Percentiles rank a stretch among this genome's conserved stretches.
These are phyloP conservation scores for Hypercompe scribonia DNA, from an alignment of 2,888 invertebrate genomes.

Conservation along the genomic window DNA sequence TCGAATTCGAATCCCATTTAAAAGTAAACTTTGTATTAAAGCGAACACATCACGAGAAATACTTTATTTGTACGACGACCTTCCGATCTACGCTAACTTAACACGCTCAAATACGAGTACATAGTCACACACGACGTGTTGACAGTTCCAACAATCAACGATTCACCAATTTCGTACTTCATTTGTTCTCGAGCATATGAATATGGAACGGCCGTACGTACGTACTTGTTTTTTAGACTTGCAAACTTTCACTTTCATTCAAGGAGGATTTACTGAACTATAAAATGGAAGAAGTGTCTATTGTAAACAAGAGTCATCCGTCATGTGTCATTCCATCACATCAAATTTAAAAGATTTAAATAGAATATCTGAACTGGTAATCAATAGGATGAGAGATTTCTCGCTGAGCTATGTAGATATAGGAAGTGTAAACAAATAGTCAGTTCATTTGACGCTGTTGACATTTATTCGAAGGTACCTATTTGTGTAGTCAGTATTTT, in stretches of 20 bases:
- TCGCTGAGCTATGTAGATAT: background rate
- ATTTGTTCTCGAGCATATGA: slow-evolving; percentile 29
- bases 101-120: background rate
- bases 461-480: too few species aligned
- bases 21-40: slow-evolving; percentile 51
- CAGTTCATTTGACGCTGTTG: too few species aligned
- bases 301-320: background rate
- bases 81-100: slow-evolving; percentile 11
- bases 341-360: background rate
- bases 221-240: too few species aligned
- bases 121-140: slow-evolving; percentile 7
- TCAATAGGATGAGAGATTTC: background rate
- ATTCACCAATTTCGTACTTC: slow-evolving; percentile 29
- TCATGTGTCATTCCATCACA: background rate
- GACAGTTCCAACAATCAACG: slow-evolving; percentile 37
- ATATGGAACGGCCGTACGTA: slow-evolving; percentile 28
- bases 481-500: too few species aligned
- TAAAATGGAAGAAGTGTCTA: background rate
- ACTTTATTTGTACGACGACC: slow-evolving; percentile 44
- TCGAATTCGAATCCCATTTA: slow-evolving; percentile 49
- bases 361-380: background rate
- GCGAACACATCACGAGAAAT: slow-evolving; percentile 43
- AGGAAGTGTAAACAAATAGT: too few species aligned
- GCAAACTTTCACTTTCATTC: background rate
- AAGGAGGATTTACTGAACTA: background rate